Evolutionary conservation across 2,113 vertebrate genomes (phyloP), one percentile per base, ranked within the genome.

Genomic region (Gasterosteus aculeatus): DNA sequence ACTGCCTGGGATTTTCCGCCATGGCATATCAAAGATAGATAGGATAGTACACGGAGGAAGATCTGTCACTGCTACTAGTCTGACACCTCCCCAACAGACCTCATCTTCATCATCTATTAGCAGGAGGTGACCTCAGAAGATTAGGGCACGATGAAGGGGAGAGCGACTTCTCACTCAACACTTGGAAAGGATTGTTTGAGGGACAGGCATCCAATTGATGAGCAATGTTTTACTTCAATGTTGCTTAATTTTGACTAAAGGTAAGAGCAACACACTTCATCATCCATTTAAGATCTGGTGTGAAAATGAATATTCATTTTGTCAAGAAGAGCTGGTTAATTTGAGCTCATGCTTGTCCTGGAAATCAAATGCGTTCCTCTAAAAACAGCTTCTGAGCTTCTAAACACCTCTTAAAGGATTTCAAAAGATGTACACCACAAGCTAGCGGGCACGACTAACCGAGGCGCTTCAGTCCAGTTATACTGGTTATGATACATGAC

Each of bases 241-340:
- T 68, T 75, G 77, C 16, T 58, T 46, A 10, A 7, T 59, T 44
- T 19, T 72, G 26, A 69, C 62, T 75, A 15, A 59, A 62, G 29
- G 67, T 29, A 29, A 62, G 14, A 60, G 38, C 5, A 66, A 56
- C 18, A 65, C 0, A 35, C 53, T 64, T 39, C 57, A 51, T 72
- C 47, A 39, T 18, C 22, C 18, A 42, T 5, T 72, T 18, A 54
- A 51, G 4, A 66, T 64, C 80, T 68, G 46, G 70, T 65, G 46
- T 58, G 14, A 75, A 78, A 80, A 64, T 58, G 3, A 33, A 33
- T 11, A 10, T 56, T 0, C 33, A 14, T 65, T 76, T 67, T 35
- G 57, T 31, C 11, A 15, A 47, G 10, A 62, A 38, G 51, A 70
- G 57, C 51, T 63, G 61, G 51, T 60, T 85, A 72, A 31, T 73